phyloP scores from a whole-genome alignment of 2,113 vertebrate species.

The Grammomys dolichurus region DNA sequence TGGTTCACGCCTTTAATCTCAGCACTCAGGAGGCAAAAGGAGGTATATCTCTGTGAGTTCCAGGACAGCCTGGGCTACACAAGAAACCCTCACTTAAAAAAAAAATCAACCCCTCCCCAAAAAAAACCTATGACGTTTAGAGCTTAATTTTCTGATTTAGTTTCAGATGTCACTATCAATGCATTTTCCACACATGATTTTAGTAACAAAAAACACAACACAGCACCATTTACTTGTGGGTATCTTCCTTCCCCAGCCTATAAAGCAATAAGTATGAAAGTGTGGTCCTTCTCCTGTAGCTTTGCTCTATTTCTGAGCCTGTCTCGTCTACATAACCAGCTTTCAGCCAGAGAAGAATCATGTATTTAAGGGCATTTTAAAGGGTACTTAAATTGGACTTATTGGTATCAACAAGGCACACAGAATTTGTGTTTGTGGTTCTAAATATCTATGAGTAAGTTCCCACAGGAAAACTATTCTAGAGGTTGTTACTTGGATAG shows the following conservation, averaged over 20 bases:
- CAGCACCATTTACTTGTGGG: background rate
- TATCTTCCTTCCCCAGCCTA: background rate
- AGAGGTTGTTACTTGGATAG: background rate
- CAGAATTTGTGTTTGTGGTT: slow-evolving; percentile 18
- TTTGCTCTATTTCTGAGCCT: slow-evolving; percentile 49
- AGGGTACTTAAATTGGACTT: background rate
- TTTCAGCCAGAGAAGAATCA: slow-evolving; percentile 22
- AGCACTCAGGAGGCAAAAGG: background rate
- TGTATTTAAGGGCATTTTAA: slow-evolving; percentile 52
- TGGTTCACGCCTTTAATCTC: background rate
- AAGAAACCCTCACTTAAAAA: background rate
- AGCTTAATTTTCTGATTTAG: slow-evolving; percentile 61
- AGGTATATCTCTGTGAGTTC: background rate
- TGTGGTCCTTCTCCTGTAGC: slow-evolving; percentile 28
- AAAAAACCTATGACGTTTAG: slow-evolving; percentile 8
- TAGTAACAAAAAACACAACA: slow-evolving; percentile 53
- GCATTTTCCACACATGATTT: slow-evolving; percentile 38
- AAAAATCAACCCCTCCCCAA: background rate
- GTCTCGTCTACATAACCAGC: background rate
- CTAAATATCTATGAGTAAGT: slow-evolving; percentile 53
- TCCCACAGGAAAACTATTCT: slow-evolving; percentile 6
- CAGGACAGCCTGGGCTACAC: background rate
- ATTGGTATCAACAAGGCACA: background rate
- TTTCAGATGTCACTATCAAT: background rate
- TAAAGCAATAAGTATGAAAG: slow-evolving; percentile 49